A percentile compares a stretch with the other conserved stretches of the same genome.
Conservation (phyloP, 2,888 invertebrate genomes). For the Diloba caeruleocephala region DNA sequence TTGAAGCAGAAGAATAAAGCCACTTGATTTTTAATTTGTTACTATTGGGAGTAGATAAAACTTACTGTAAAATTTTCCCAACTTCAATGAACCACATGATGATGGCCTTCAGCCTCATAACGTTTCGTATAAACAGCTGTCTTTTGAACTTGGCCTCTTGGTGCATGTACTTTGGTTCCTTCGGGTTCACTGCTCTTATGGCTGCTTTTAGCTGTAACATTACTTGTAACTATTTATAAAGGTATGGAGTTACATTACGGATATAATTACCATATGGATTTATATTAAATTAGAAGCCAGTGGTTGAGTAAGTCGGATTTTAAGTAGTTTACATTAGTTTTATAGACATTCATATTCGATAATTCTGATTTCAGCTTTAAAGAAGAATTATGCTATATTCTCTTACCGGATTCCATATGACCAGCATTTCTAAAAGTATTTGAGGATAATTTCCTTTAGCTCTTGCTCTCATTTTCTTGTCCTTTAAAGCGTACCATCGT, state of each 20-base stretch:
- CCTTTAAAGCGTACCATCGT: slow-evolving; percentile 98
- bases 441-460: slow-evolving; percentile 97
- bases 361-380: no score
- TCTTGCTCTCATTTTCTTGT: slow-evolving; percentile 96
- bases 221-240: no score
- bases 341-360: no score
- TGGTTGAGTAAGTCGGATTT: no score
- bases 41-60: slow-evolving; percentile 43
- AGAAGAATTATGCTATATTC: no score
- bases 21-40: no score
- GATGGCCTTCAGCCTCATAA: slow-evolving; percentile 96
- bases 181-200: slow-evolving; percentile 97
- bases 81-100: slow-evolving; percentile 96
- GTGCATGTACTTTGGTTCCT: slow-evolving; percentile 98
- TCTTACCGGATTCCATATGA: slow-evolving; percentile 97
- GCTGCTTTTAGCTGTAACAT: slow-evolving; percentile 93
- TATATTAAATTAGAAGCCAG: no score
- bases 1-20: no score
- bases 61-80: slow-evolving; percentile 97
- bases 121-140: slow-evolving; percentile 97
- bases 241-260: no score
- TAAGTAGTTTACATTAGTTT: no score
- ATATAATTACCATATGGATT: no score
- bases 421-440: slow-evolving; percentile 96
- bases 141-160: slow-evolving; percentile 98